phyloP scores from a whole-genome alignment of 2,113 vertebrate genomes.

The Ifrita kowaldi region DNA sequence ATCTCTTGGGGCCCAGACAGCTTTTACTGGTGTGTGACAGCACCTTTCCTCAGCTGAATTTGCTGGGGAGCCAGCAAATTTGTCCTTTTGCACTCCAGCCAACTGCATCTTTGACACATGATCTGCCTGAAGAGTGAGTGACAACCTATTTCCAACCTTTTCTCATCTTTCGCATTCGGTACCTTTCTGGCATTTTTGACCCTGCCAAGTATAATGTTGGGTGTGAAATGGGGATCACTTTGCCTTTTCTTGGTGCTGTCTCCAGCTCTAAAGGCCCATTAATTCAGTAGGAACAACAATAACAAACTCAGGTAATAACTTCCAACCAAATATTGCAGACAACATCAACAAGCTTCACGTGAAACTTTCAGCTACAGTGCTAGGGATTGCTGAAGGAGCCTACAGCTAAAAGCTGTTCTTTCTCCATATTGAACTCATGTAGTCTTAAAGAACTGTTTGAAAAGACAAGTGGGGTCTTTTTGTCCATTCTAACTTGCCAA shows the following conservation, averaged over 20 bases:
- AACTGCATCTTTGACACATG: background rate
- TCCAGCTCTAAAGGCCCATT: background rate
- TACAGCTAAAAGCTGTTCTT: background rate
- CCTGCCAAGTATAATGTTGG: background rate
- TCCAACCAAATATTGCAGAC: background rate
- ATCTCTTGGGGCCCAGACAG: background rate
- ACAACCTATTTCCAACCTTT: background rate
- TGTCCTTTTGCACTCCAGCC: background rate
- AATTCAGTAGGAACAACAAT: background rate
- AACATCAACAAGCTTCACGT: background rate
- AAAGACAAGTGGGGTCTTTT: fast-evolving
- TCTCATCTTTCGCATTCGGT: fast-evolving
- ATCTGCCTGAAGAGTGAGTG: background rate
- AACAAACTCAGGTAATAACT: background rate
- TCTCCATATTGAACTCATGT: fast-evolving
- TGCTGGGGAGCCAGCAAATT: background rate
- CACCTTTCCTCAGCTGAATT: background rate
- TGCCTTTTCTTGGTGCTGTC: background rate
- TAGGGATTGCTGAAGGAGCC: background rate
- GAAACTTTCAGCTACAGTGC: background rate
- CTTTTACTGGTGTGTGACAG: background rate
- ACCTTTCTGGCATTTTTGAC: background rate
- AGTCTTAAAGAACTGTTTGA: background rate
- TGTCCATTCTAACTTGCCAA: background rate
- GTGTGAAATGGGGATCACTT: background rate